Evolutionary conservation across 2,113 vertebrate species (phyloP).

Genomic region (Uria aalge): DNA sequence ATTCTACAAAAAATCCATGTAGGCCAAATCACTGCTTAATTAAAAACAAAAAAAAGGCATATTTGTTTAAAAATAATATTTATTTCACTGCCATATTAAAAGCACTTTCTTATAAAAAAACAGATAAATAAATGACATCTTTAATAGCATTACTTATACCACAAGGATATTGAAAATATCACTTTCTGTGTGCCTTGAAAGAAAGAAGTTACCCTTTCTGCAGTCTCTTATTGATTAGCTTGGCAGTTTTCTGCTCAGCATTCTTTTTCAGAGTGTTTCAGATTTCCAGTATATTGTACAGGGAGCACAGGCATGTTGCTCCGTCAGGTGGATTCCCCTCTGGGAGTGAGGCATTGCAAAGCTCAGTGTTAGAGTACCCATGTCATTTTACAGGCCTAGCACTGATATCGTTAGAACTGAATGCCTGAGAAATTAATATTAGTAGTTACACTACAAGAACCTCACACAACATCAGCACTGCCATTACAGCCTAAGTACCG

Average conservation of each 20-base stretch:
- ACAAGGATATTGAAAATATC: not conserved
- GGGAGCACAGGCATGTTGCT: not conserved
- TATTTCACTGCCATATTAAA: not conserved
- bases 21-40: not conserved
- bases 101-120: not conserved
- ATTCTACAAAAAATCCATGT: not conserved
- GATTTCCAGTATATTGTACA: not conserved
- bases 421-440: not conserved
- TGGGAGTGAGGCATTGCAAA: not conserved
- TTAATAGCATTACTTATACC: not conserved
- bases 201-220: not conserved
- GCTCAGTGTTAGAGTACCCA: not conserved
- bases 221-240: not conserved
- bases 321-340: not conserved
- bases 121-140: not conserved
- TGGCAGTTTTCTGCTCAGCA: not conserved
- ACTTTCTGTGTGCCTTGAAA: not conserved
- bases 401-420: not conserved
- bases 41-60: too few relatives aligned
- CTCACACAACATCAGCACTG: not conserved
- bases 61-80: not conserved
- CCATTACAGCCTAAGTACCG: not conserved
- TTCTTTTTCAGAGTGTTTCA: not conserved
- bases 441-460: not conserved
- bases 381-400: not conserved